A percentile compares a stretch with the other conserved stretches of the same genome.
Evolutionary conservation across 2,113 vertebrate species (phyloP).

Genomic region (Nymphicus hollandicus): DNA sequence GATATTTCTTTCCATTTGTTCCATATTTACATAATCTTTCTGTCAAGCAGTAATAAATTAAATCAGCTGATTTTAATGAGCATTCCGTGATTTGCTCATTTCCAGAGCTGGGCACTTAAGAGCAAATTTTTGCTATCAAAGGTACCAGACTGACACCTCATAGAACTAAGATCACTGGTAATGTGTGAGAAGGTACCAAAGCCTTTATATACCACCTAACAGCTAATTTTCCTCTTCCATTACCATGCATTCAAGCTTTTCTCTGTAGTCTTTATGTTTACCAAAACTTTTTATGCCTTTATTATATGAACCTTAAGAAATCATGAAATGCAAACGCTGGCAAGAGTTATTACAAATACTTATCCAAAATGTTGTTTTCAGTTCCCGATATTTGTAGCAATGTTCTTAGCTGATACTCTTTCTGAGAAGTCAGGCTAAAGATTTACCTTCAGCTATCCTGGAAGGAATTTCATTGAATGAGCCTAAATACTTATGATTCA

Average conservation of each 20-base stretch:
- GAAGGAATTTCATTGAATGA: not conserved
- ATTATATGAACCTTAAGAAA: not conserved
- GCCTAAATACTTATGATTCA: not conserved
- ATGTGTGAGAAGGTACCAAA: not conserved
- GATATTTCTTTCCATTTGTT: not conserved
- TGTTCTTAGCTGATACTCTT: not conserved
- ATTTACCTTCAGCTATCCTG: not conserved
- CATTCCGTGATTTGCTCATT: not conserved
- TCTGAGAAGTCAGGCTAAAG: not conserved
- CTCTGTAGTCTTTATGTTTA: not conserved
- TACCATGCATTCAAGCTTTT: not conserved
- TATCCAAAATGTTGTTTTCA: not conserved
- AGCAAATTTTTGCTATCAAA: not conserved
- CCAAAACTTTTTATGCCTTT: not conserved
- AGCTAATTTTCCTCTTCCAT: not conserved
- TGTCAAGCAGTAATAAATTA: not conserved
- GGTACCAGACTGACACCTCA: not conserved
- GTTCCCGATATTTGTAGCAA: not conserved
- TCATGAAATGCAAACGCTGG: not conserved
- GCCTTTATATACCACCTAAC: not conserved
- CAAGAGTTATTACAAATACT: not conserved
- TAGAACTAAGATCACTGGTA: not conserved
- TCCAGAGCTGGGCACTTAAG: not conserved
- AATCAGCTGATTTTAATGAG: not conserved
- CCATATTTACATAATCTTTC: not conserved